These are phyloP conservation scores for Cladorhizidae sp. DNA, from an alignment of 37 sponge, comb jelly and placozoan genomes.

Conservation along the genomic window DNA sequence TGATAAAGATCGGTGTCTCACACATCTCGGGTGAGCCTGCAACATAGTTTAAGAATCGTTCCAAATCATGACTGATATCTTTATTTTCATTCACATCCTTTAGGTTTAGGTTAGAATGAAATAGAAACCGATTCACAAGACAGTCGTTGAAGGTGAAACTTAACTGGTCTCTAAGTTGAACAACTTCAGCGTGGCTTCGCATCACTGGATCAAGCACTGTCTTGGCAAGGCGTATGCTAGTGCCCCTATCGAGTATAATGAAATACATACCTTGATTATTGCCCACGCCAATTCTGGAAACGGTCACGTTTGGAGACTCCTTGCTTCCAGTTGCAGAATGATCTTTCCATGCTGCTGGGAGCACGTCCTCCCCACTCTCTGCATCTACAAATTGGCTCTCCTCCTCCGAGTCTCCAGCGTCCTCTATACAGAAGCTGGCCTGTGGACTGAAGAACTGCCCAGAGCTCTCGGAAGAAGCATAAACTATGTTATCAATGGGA, in stretches of 20 bases:
- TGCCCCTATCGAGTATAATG: background rate
- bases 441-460: constrained; percentile 14
- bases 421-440: background rate
- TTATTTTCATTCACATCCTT: background rate
- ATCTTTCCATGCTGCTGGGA: background rate
- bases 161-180: constrained; percentile 3
- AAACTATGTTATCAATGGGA: background rate
- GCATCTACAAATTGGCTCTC: background rate
- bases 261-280: background rate
- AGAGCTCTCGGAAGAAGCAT: constrained; percentile 3
- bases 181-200: background rate
- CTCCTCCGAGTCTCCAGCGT: background rate
- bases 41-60: background rate
- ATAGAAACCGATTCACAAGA: background rate
- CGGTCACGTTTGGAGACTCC: too few relatives aligned
- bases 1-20: background rate
- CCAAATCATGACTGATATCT: constrained; percentile 2
- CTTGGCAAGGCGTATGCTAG: background rate
- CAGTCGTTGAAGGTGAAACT: background rate
- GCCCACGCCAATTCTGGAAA: too few relatives aligned
- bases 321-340: background rate
- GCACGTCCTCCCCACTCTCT: background rate
- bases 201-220: background rate
- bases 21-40: background rate
- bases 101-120: background rate